Evolutionary conservation across 2,797 vertebrate genomes (phyloP).

Genomic region (Sebastes glaucus): DNA sequence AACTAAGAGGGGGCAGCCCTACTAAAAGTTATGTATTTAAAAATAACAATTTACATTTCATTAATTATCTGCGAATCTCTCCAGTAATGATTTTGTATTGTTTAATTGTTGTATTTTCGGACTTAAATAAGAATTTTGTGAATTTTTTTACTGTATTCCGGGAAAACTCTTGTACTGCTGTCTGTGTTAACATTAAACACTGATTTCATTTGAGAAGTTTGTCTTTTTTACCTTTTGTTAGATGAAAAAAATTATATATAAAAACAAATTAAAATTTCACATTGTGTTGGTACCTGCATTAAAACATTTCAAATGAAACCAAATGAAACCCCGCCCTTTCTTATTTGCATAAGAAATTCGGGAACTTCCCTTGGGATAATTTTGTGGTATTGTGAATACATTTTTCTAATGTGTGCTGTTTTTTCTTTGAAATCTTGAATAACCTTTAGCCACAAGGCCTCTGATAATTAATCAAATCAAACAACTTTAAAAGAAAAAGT

Average conservation of each 20-base stretch:
- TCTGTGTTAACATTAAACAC: neutral
- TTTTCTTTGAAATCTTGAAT: neutral
- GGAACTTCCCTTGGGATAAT: neutral
- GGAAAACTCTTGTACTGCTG: neutral
- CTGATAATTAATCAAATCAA: neutral
- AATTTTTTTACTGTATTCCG: neutral
- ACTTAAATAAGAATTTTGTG: neutral
- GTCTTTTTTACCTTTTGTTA: neutral
- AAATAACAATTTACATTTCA: neutral
- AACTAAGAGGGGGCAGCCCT: too few species aligned
- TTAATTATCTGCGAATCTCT: neutral
- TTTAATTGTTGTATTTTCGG: neutral
- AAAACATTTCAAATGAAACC: conserved; percentile 11
- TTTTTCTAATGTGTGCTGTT: neutral
- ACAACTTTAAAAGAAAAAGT: neutral
- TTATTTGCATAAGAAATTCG: neutral
- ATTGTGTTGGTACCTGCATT: neutral
- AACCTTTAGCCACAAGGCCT: neutral
- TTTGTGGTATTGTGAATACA: neutral
- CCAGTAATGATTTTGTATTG: neutral
- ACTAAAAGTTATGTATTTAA: neutral
- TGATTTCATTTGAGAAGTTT: neutral
- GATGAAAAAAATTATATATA: neutral
- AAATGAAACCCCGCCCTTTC: neutral
- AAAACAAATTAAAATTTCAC: neutral